Evolutionary conservation across 2,797 vertebrate genomes (phyloP).

Genomic region (Sitta carolinensis): DNA sequence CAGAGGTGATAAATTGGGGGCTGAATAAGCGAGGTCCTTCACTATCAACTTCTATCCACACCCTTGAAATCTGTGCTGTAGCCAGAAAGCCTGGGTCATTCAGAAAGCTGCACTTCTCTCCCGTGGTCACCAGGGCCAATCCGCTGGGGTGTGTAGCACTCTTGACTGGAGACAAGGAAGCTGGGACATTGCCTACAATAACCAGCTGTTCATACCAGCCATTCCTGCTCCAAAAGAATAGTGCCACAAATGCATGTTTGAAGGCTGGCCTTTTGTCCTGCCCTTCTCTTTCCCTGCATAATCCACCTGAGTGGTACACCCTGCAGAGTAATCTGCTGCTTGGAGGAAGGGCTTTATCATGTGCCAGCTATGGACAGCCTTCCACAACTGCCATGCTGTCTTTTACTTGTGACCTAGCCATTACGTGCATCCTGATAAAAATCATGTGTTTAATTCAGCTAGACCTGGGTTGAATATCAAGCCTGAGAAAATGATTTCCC

Average conservation of each 20-base stretch:
- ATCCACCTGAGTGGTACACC: background rate
- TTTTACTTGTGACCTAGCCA: background rate
- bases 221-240: conserved; percentile 6
- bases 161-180: background rate
- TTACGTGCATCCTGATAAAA: background rate
- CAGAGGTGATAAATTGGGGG: background rate
- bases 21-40: background rate
- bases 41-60: background rate
- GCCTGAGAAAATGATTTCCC: background rate
- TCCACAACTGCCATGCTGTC: background rate
- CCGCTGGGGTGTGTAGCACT: background rate
- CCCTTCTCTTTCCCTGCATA: background rate
- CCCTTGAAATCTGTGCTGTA: background rate
- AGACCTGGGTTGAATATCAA: background rate
- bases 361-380: background rate
- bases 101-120: background rate
- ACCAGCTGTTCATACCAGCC: conserved; percentile 40
- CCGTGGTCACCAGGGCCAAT: background rate
- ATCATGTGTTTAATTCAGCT: background rate
- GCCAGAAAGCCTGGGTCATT: background rate
- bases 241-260: background rate
- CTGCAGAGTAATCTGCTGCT: background rate
- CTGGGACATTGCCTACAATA: background rate
- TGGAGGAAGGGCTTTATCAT: background rate
- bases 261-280: background rate